Base-by-base conservation (phyloP, 92 coral and sea anemone genomes). In the Muricea muricata region DNA sequence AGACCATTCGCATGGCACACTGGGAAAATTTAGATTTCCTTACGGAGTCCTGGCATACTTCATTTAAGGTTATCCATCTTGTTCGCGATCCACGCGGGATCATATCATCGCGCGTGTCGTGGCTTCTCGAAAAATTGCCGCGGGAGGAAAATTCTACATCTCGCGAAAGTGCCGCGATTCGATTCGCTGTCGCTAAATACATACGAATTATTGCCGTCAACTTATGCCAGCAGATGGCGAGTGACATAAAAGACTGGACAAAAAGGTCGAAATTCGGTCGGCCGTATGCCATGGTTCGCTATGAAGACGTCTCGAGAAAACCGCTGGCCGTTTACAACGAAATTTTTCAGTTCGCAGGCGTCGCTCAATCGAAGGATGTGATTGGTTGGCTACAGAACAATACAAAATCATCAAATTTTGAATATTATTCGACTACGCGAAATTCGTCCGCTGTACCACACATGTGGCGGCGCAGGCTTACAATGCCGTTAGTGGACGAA, bases 11-110 rank as follows among this genome's bases (percentile, higher is more conserved):
- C 83, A 39, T 78, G 70, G 41, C 46, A 40, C 61, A 78, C 54
- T 78, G 83, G 83, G 83, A 34, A 20, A 57, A 78, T 57, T n/a
- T 78, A 12, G 83, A 78, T 37, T 78, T 57, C 25, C 69, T 78
- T 28, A n/a, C 34, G 1, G 41, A 75, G 0, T 10, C 65, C 26
- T 52, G 4, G 21, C 9, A 4, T 20, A 33, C 52, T n/a, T 58
- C 70, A 20, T 40, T 78, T 26, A 78, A 78, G 52, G 50, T 78
- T 1, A 78, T 78, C n/a, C 71, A 78, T 39, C 71, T 78, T 2
- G 83, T 78, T 32, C 83, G 83, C 17, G 83, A 78, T 58, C 83
- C 83, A 15, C 83, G 83, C 83, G 83, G 69, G 83, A 78, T 78
- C n/a, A 33, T 78, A 70, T 14, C 83, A 34, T 78, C 83, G 24